phyloP scores from a whole-genome alignment of 2,797 vertebrate genomes.

The Crypturellus tataupa region DNA sequence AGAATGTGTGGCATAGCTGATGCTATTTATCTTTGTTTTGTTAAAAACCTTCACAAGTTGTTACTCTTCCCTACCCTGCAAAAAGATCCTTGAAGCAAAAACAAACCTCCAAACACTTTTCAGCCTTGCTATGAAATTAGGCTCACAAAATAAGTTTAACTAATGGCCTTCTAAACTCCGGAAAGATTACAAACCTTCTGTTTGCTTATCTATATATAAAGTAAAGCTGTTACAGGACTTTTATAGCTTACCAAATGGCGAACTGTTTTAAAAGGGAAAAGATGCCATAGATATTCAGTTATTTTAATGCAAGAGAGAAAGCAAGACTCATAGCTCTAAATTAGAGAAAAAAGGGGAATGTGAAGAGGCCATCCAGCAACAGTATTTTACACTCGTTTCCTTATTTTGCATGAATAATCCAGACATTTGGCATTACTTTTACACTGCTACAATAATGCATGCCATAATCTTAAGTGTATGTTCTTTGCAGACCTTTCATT shows the following conservation, averaged over 20 bases:
- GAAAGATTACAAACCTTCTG: neutral
- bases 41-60: conserved; percentile 21
- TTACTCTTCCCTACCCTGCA: neutral
- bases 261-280: conserved; percentile 28
- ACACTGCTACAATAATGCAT: neutral
- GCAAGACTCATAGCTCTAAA: neutral
- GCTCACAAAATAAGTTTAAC: conserved; percentile 9
- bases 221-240: neutral
- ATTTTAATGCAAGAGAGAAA: neutral
- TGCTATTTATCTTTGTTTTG: conserved; percentile 46
- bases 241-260: neutral
- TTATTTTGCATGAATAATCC: neutral
- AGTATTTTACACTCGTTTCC: neutral
- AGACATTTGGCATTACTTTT: neutral
- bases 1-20: conserved; percentile 39
- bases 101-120: neutral
- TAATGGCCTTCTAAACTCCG: neutral
- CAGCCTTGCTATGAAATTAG: neutral
- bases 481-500: neutral
- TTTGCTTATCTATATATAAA: neutral
- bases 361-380: neutral
- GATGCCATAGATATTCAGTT: neutral
- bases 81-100: neutral
- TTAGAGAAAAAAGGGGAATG: neutral
- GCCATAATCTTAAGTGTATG: neutral